Evolutionary conservation across 2,888 invertebrate species (phyloP).

Genomic region (Euzetes globulus): DNA sequence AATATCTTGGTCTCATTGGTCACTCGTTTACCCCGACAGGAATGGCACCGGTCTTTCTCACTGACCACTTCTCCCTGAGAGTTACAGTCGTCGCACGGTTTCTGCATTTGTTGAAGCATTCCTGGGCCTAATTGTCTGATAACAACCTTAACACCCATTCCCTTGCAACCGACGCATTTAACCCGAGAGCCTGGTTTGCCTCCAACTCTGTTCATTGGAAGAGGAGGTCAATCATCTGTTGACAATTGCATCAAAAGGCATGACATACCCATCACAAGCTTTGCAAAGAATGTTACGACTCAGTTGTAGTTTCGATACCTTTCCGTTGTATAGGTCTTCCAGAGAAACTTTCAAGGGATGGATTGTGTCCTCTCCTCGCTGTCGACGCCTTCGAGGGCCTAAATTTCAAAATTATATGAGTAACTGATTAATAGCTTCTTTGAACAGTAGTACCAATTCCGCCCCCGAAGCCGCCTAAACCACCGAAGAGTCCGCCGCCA

Average conservation of each 20-base stretch:
- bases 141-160: constrained; percentile 66
- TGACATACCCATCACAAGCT: constrained; percentile 63
- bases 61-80: constrained; percentile 57
- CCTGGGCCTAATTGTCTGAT: constrained; percentile 67
- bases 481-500: constrained; percentile 47
- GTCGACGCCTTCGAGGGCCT: constrained; percentile 53
- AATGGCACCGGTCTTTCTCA: constrained; percentile 72
- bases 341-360: constrained; percentile 72
- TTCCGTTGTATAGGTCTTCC: constrained; percentile 85
- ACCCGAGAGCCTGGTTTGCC: constrained; percentile 62
- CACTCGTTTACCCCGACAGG: constrained; percentile 76
- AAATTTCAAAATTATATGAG: too few species aligned
- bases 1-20: constrained; percentile 71
- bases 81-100: constrained; percentile 48
- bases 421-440: neutral
- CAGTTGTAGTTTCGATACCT: constrained; percentile 69
- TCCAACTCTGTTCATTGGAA: constrained; percentile 51
- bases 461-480: constrained; percentile 42
- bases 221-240: constrained; percentile 33
- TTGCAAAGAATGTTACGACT: constrained; percentile 73
- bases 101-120: constrained; percentile 45
- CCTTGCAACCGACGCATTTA: constrained; percentile 65
- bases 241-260: neutral
- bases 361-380: constrained; percentile 70
- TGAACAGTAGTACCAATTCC: neutral